Conservation (phyloP, 2,888 invertebrate species). For the Latrodectus hesperus region DNA sequence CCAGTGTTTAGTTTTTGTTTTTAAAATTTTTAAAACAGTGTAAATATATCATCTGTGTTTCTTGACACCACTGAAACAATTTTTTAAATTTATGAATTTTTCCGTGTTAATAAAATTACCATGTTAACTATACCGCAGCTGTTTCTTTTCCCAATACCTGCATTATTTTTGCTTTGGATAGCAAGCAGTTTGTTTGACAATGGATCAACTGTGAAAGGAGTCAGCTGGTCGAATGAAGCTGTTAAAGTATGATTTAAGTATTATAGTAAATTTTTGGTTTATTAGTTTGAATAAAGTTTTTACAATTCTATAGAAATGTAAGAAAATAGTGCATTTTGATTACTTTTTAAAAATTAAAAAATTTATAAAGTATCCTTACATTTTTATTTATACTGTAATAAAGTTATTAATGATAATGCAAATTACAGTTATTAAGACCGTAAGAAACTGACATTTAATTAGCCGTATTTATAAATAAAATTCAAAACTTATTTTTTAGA, state of each 20-base stretch:
- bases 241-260: conserved; percentile 37
- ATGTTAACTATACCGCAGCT: conserved; percentile 57
- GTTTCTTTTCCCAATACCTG: conserved; percentile 36
- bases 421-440: too few relatives aligned
- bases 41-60: too few relatives aligned
- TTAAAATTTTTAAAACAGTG: too few relatives aligned
- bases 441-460: too few relatives aligned
- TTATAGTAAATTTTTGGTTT: background rate
- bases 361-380: background rate
- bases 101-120: background rate
- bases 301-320: background rate
- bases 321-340: background rate
- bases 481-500: too few relatives aligned
- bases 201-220: conserved; percentile 50
- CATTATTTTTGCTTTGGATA: conserved; percentile 48
- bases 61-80: too few relatives aligned
- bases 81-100: too few relatives aligned
- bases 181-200: conserved; percentile 33
- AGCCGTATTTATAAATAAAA: too few relatives aligned
- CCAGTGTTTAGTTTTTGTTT: too few relatives aligned
- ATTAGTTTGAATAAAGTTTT: background rate
- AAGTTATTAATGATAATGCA: background rate
- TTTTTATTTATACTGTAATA: background rate
- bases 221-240: conserved; percentile 55
- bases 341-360: background rate